Percentiles rank a stretch among this genome's conserved stretches.
phyloP scores from a whole-genome alignment of 30 jellyfish, hydroid and myxozoan genomes.

The Catostylus mosaicus region DNA sequence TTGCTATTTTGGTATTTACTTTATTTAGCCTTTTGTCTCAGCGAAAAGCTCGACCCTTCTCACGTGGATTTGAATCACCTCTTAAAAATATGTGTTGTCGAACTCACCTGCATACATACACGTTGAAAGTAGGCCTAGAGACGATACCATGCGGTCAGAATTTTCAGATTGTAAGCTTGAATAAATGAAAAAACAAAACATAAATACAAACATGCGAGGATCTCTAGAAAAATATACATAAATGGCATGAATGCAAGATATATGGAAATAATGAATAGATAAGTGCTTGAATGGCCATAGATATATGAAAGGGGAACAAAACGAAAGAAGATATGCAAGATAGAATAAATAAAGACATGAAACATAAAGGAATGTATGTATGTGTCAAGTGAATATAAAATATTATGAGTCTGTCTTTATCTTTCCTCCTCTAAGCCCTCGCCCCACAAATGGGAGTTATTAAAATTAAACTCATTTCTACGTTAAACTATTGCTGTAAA shows the following conservation, averaged over 20 bases:
- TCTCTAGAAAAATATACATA: too few relatives aligned
- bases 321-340: background rate
- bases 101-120: slow-evolving; percentile 96
- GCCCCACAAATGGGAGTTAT: too few relatives aligned
- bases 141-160: slow-evolving; percentile 76
- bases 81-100: background rate
- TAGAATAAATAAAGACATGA: background rate
- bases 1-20: too few relatives aligned
- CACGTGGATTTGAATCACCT: too few relatives aligned
- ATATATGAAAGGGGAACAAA: background rate
- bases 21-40: too few relatives aligned
- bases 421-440: too few relatives aligned
- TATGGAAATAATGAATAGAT: background rate
- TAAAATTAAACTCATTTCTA: too few relatives aligned
- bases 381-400: background rate
- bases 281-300: background rate
- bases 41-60: too few relatives aligned
- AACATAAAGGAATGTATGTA: background rate
- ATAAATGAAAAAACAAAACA: background rate
- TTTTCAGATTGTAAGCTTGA: slow-evolving; percentile 76
- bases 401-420: too few relatives aligned
- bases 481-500: too few relatives aligned
- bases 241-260: background rate
- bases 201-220: background rate
- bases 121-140: slow-evolving; percentile 91